phyloP scores from a whole-genome alignment of 1,140 invertebrate species.

The Agrypnia vestita region DNA sequence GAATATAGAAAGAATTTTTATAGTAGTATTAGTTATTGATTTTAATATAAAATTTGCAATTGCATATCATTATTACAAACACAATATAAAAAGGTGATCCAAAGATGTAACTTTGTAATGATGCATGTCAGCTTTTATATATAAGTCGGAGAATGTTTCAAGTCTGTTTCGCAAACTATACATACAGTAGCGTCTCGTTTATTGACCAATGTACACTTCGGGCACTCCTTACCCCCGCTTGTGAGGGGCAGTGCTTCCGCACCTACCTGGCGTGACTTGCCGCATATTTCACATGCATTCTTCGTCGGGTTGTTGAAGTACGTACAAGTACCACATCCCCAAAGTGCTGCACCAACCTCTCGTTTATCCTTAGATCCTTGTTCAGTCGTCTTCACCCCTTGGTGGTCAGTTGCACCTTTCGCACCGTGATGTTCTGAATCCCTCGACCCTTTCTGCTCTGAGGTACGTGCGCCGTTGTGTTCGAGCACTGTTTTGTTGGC shows the following conservation, averaged over 20 bases:
- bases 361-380: constrained; percentile 40
- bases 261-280: constrained; percentile 75
- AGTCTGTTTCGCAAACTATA: constrained; percentile 79
- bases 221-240: constrained; percentile 84
- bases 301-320: constrained; percentile 75
- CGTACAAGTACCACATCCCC: constrained; percentile 83
- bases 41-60: too few species aligned
- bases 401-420: not conserved
- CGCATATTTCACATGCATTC: constrained; percentile 86
- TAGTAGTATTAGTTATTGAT: too few species aligned
- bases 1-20: too few species aligned
- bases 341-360: constrained; percentile 64
- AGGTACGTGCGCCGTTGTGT: constrained; percentile 42
- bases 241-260: constrained; percentile 79
- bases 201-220: constrained; percentile 87
- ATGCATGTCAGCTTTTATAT: constrained; percentile 66
- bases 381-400: constrained; percentile 6
- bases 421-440: not conserved
- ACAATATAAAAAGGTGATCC: constrained; percentile 4
- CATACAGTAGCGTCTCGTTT: constrained; percentile 78
- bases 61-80: not conserved
- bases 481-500: constrained; percentile 23
- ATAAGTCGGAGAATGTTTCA: constrained; percentile 86
- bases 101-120: not conserved
- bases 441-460: constrained; percentile 40